Evolutionary conservation across 2,888 invertebrate genomes (phyloP).

Genomic region (Megalurothrips usitatus): DNA sequence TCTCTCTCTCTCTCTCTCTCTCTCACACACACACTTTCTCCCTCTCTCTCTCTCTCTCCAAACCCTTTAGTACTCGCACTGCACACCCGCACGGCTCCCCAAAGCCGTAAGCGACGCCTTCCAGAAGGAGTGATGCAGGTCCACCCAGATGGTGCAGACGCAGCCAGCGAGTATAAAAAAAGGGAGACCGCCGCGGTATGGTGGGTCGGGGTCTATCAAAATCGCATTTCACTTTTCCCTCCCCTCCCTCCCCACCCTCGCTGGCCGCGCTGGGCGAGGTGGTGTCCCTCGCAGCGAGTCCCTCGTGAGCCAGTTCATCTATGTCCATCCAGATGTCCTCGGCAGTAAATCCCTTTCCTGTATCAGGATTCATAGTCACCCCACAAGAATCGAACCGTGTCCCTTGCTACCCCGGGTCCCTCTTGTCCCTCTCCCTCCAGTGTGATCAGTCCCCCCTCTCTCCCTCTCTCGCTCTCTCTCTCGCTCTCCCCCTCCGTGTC

Average conservation of each 20-base stretch:
- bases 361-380: conserved; percentile 26
- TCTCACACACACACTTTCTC: too few species aligned
- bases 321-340: conserved; percentile 22
- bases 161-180: not conserved
- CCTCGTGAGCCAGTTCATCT: conserved; percentile 18
- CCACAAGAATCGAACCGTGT: conserved; percentile 17
- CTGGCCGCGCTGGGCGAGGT: not conserved
- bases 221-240: not conserved
- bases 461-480: not conserved
- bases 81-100: too few species aligned
- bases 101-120: too few species aligned
- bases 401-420: not conserved
- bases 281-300: not conserved
- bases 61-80: too few species aligned
- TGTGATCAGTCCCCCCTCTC: not conserved
- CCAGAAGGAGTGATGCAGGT: not conserved
- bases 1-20: too few species aligned
- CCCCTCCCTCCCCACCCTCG: not conserved
- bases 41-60: too few species aligned
- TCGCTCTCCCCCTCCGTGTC: not conserved
- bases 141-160: not conserved
- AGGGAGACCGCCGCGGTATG: not conserved
- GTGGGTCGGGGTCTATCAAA: conserved; percentile 13
- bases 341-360: conserved; percentile 21
- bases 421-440: not conserved